These are phyloP conservation scores for Glomeris maerens DNA, from an alignment of 1,140 invertebrate species.

Conservation along the genomic window DNA sequence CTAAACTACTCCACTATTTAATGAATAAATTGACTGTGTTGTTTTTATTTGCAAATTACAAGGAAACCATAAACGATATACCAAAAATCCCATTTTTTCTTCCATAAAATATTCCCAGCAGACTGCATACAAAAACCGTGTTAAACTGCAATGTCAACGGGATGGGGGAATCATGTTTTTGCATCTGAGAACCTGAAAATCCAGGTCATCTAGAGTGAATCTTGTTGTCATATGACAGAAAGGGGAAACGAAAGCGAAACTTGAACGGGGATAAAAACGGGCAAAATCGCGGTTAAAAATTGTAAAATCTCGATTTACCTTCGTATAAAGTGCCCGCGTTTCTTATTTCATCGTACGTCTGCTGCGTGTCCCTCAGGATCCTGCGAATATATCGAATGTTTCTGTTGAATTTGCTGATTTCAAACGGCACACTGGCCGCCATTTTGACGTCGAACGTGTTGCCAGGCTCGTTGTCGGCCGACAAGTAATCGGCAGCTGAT, in stretches of 20 bases:
- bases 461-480: too few species aligned
- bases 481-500: too few species aligned
- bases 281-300: slow-evolving; percentile 6
- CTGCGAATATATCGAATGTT: slow-evolving; percentile 37
- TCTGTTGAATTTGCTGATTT: slow-evolving; percentile 38
- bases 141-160: not conserved
- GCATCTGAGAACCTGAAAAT: not conserved
- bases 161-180: not conserved
- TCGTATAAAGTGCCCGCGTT: slow-evolving; percentile 43
- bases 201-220: too few species aligned
- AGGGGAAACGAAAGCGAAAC: not conserved
- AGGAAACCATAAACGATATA: too few species aligned
- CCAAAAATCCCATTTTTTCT: too few species aligned
- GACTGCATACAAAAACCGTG: too few species aligned
- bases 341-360: slow-evolving; percentile 46
- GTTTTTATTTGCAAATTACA: too few species aligned
- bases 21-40: too few species aligned
- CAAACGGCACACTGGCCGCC: slow-evolving; percentile 30
- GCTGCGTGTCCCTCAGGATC: slow-evolving; percentile 49
- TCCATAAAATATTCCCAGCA: too few species aligned
- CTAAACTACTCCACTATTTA: too few species aligned
- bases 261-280: not conserved
- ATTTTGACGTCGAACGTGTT: slow-evolving; percentile 4
- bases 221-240: not conserved
- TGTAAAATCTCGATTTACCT: slow-evolving; percentile 35